Base-by-base conservation (phyloP, 2,113 vertebrate genomes). In the Paralichthys olivaceus region DNA sequence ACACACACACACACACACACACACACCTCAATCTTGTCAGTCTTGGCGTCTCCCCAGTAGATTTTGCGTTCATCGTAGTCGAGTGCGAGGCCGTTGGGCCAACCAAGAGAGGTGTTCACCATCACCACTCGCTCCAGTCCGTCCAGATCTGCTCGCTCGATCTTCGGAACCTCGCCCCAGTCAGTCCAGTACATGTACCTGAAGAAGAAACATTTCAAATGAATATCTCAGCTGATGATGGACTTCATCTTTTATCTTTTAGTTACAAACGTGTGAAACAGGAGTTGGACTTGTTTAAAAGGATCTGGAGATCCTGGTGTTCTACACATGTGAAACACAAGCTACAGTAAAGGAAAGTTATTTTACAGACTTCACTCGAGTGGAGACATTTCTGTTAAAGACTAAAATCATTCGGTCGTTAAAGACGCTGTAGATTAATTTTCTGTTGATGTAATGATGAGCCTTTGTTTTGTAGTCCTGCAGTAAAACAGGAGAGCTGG, bases 131-230 rank as follows among this genome's bases (percentile, higher is more conserved):
- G 94, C 85, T 99, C 97, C 40, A 94, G 94, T 15, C 98, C 98
- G 58, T 99, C 98, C 82, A 99, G 83, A 1, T 97, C 95, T 0
- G 98, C 97, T 0, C 97, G 95, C 86, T 99, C 98, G 0, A 99
- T 99, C 93, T 99, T 99, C 0, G 98, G 97, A 34, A 95, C 95
- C 86, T 98, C 97, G 59, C 97, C 98, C 98, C 98, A 99, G 89
- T 99, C 98, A 0, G 97, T 99, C 97, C 97, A 99, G 90, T 99
- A 99, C 98, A 99, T 99, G 89, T 96, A 98, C 63, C 97, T 99
- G 87, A 0, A 75, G 25, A 19, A 1, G 34, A 53, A 4, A 53
- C 17, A 0, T 19, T 51, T 2, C 4, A 51, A 51, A n/a, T 7
- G 20, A 51, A 51, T 8, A 1, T 51, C 4, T 20, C 32, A 34